phyloP scores from a whole-genome alignment of 2,888 invertebrate genomes.

The Lasioglossum pauxillum region DNA sequence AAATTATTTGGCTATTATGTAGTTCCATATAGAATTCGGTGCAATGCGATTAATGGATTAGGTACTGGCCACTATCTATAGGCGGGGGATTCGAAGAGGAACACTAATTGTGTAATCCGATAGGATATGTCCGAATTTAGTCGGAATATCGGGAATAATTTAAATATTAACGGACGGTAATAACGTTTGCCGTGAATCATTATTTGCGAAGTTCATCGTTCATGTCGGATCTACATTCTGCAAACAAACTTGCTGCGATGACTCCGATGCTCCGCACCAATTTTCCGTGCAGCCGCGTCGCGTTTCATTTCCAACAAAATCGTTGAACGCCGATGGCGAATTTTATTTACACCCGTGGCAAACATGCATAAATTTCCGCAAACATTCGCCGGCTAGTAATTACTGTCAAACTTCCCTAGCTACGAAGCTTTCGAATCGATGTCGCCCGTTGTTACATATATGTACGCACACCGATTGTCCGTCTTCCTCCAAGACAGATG shows the following conservation, averaged over 20 bases:
- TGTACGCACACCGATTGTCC: background rate
- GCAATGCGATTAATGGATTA: conserved; percentile 1
- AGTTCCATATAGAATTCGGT: conserved; percentile 31
- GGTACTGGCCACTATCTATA: background rate
- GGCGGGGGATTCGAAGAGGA: background rate
- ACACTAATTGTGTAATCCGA: conserved; percentile 2
- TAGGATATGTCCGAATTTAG: background rate
- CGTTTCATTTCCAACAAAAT: background rate
- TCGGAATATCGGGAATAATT: background rate
- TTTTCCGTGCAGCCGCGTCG: background rate
- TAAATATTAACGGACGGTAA: background rate
- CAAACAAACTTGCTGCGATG: background rate
- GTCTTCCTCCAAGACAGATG: conserved; percentile 29
- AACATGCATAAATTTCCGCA: background rate
- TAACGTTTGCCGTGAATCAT: background rate
- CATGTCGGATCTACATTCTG: background rate
- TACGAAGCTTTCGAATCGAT: conserved; percentile 1
- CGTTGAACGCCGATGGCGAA: background rate
- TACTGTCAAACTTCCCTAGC: background rate
- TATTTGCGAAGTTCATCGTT: background rate
- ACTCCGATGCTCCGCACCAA: background rate
- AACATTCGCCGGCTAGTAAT: background rate
- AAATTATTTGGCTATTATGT: conserved; percentile 32
- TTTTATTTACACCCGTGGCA: background rate
- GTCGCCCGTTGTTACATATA: background rate